Evolutionary conservation across 2,888 invertebrate genomes (phyloP).

Genomic region (Callyntrura guangdongensis): DNA sequence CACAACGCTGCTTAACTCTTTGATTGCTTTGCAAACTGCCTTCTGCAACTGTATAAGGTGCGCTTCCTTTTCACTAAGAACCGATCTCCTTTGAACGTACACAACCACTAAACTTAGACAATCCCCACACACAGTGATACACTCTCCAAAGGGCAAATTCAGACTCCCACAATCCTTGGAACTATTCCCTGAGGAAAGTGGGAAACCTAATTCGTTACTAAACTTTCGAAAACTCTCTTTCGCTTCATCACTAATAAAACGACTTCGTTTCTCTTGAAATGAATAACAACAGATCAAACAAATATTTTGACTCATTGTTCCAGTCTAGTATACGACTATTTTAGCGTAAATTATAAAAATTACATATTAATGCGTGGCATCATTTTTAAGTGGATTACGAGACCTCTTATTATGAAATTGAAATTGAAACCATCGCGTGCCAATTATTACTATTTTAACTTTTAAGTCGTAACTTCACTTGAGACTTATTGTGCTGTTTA

Average conservation of each 20-base stretch:
- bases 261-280: not conserved
- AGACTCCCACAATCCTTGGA: not conserved
- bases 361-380: not conserved
- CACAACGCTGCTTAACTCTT: conserved; percentile 4
- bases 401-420: too few relatives aligned
- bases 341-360: not conserved
- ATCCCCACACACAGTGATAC: conserved; percentile 25
- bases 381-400: too few relatives aligned
- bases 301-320: conserved; percentile 8
- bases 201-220: not conserved
- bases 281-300: conserved; percentile 35
- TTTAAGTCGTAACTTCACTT: too few relatives aligned
- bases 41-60: not conserved
- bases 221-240: not conserved
- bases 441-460: too few relatives aligned
- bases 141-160: not conserved
- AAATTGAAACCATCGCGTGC: too few relatives aligned
- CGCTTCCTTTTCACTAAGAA: conserved; percentile 21
- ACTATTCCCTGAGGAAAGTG: not conserved
- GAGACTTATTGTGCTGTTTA: too few relatives aligned
- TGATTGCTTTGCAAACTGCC: conserved; percentile 16
- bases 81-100: not conserved
- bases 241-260: conserved; percentile 15
- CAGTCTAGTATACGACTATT: not conserved
- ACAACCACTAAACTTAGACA: conserved; percentile 27